Evolutionary conservation across 2,888 invertebrate species (phyloP).

Genomic region (Rhorus exstirpatorius): DNA sequence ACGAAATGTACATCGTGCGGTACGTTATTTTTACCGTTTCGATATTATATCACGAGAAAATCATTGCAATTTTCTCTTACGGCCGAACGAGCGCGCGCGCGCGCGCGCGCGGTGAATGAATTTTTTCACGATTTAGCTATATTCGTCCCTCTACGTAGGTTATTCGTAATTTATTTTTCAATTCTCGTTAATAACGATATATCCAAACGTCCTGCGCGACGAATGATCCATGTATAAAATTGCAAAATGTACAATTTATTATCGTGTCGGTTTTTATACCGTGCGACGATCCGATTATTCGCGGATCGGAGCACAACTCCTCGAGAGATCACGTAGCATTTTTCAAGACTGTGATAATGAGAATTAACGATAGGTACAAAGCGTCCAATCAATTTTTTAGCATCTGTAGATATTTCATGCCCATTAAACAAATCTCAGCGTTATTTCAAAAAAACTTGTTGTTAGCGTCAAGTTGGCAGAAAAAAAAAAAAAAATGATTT

Average conservation of each 20-base stretch:
- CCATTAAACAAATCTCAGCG: not conserved
- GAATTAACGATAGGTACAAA: constrained; percentile 68
- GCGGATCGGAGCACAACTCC: constrained; percentile 63
- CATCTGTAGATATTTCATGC: constrained; percentile 42
- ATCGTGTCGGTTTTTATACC: constrained; percentile 71
- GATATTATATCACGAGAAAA: constrained; percentile 16
- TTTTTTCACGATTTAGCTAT: constrained; percentile 5
- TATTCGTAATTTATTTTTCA: constrained; percentile 74
- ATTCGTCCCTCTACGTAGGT: constrained; percentile 21
- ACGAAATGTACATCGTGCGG: too few relatives aligned
- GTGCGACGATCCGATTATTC: constrained; percentile 65
- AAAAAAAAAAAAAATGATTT: not conserved
- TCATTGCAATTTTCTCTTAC: constrained; percentile 3
- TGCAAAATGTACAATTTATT: constrained; percentile 36
- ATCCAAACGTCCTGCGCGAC: constrained; percentile 25
- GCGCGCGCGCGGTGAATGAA: too few relatives aligned
- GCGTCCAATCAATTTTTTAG: constrained; percentile 61
- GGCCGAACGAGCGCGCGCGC: too few relatives aligned
- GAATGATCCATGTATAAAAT: constrained; percentile 30
- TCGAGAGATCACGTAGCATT: constrained; percentile 74
- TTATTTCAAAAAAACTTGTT: constrained; percentile 31
- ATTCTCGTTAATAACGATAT: constrained; percentile 69
- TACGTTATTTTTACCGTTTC: too few relatives aligned
- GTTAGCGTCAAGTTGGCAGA: constrained; percentile 26
- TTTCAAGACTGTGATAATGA: constrained; percentile 80